Conservation (phyloP, 2,113 vertebrate species). For the Ceuthmochares aereus region DNA sequence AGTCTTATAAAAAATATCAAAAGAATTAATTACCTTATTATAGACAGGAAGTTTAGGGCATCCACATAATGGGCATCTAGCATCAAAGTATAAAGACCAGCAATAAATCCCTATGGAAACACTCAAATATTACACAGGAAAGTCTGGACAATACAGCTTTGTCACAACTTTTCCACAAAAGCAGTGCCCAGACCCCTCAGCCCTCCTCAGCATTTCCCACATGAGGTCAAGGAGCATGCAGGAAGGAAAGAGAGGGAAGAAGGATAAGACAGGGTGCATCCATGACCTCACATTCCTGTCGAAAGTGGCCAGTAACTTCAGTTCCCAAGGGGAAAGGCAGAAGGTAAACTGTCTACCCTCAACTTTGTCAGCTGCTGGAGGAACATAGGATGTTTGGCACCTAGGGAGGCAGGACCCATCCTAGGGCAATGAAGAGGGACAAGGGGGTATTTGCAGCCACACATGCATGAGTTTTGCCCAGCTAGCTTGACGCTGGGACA, state of each 20-base stretch:
- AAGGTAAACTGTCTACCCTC: background rate
- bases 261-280: background rate
- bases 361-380: background rate
- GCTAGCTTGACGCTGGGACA: background rate
- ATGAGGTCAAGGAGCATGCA: rapidly evolving
- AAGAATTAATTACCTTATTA: slow-evolving; percentile 20
- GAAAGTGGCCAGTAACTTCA: rapidly evolving
- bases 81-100: background rate
- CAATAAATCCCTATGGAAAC: background rate
- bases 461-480: background rate
- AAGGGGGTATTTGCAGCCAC: rapidly evolving
- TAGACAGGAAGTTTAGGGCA: slow-evolving; percentile 6
- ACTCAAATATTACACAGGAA: background rate
- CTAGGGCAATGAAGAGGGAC: background rate
- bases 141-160: background rate
- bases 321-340: background rate
- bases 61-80: background rate
- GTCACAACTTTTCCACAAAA: background rate
- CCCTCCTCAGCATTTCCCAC: background rate
- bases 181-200: background rate
- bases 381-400: background rate
- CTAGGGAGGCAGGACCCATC: background rate
- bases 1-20: slow-evolving; percentile 4
- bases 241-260: background rate
- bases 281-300: background rate